Percentiles rank a stretch among this genome's conserved stretches.
phyloP scores from a whole-genome alignment of 2,797 vertebrate species.

The Spinibarbus caldwelli region DNA sequence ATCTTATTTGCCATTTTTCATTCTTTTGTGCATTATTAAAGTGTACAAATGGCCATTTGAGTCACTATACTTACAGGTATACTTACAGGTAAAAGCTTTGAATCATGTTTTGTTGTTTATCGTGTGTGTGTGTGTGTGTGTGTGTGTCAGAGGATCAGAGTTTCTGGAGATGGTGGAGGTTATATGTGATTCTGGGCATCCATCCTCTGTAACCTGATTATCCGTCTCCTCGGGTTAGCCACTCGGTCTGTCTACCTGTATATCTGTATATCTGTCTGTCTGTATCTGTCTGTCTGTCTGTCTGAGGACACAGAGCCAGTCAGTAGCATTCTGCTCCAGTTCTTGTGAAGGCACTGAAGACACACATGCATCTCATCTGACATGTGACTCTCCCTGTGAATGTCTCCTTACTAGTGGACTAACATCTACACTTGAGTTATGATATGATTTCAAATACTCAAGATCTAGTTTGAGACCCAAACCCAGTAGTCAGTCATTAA shows the following conservation, averaged over 20 bases:
- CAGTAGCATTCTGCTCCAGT: neutral
- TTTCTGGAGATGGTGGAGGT: conserved; percentile 9
- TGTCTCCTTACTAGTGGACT: neutral
- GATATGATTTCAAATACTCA: neutral
- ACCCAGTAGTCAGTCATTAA: neutral
- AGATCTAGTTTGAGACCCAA: neutral
- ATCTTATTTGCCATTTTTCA: too few relatives aligned
- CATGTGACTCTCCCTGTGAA: neutral
- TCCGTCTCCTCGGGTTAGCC: neutral
- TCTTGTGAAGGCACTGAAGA: neutral
- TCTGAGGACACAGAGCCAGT: neutral
- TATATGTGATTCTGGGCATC: neutral
- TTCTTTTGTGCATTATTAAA: too few relatives aligned
- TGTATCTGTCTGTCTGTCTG: neutral
- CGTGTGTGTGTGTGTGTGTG: too few relatives aligned
- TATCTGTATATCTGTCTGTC: neutral
- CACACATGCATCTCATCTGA: conserved; percentile 1
- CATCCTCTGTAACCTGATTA: conserved; percentile 20
- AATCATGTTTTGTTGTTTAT: too few relatives aligned
- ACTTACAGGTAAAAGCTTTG: too few relatives aligned
- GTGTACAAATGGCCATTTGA: too few relatives aligned
- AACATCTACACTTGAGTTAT: neutral
- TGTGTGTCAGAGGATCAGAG: too few relatives aligned
- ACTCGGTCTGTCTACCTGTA: neutral
- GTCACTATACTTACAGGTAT: too few relatives aligned